A percentile compares a stretch with the other conserved stretches of the same genome.
phyloP scores from a whole-genome alignment of 2,113 vertebrate genomes.

The Poecile atricapillus region DNA sequence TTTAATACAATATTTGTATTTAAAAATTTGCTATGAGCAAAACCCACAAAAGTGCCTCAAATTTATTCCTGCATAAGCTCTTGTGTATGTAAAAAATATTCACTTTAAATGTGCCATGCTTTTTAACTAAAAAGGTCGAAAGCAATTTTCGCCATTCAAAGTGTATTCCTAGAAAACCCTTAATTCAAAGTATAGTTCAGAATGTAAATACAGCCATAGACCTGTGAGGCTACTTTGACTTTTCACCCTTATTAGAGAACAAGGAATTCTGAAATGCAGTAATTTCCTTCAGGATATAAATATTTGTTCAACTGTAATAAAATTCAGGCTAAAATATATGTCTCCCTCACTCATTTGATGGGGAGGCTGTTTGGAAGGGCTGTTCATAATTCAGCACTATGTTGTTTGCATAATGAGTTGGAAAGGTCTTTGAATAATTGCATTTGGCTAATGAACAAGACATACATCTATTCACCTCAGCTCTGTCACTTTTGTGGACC shows the following conservation, averaged over 20 bases:
- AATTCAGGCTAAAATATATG: not conserved
- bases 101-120: not conserved
- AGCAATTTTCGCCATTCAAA: not conserved
- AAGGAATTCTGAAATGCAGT: not conserved
- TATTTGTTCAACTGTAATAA: not conserved
- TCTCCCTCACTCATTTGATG: not conserved
- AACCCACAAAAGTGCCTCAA: rapidly evolving
- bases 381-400: not conserved
- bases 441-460: not conserved
- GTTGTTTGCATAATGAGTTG: not conserved
- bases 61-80: not conserved
- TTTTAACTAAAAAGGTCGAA: not conserved
- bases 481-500: not conserved
- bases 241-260: not conserved
- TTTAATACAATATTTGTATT: not conserved
- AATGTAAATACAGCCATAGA: not conserved
- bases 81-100: not conserved
- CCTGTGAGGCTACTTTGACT: not conserved
- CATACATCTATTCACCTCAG: not conserved
- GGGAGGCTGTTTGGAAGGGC: not conserved
- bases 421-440: not conserved
- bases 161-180: not conserved
- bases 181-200: not conserved
- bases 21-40: not conserved
- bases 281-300: not conserved